These are phyloP conservation scores for Oxystoma pomonae DNA, from an alignment of 2,888 invertebrate genomes.

Conservation along the genomic window DNA sequence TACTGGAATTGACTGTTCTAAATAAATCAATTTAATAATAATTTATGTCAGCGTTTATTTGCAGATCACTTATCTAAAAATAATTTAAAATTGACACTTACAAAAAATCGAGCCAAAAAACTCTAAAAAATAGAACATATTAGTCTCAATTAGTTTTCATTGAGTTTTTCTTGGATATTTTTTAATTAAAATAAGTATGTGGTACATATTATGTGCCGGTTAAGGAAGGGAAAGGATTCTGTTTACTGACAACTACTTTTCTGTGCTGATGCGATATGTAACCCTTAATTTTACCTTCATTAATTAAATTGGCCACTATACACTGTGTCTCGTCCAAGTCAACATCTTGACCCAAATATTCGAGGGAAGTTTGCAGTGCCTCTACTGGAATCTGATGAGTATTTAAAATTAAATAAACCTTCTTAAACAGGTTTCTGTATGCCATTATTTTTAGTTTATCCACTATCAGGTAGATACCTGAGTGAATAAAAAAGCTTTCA, in stretches of 20 bases:
- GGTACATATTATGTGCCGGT: too few species aligned
- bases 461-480: slow-evolving; percentile 95
- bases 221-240: slow-evolving; percentile 88
- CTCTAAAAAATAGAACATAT: too few species aligned
- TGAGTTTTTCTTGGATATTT: too few species aligned
- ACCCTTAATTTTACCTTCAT: slow-evolving; percentile 95
- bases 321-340: slow-evolving; percentile 95
- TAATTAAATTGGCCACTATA: slow-evolving; percentile 94
- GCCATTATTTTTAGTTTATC: slow-evolving; percentile 95
- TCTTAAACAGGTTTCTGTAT: slow-evolving; percentile 93
- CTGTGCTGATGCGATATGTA: slow-evolving; percentile 97
- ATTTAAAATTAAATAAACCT: slow-evolving; percentile 73
- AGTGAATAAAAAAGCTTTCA: slow-evolving; percentile 89
- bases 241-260: slow-evolving; percentile 95
- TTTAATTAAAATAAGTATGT: too few species aligned
- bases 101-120: too few species aligned
- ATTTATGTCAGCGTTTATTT: too few species aligned
- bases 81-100: too few species aligned
- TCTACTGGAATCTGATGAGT: slow-evolving; percentile 87
- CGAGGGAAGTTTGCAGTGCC: slow-evolving; percentile 76
- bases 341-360: slow-evolving; percentile 79
- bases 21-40: too few species aligned
- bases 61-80: too few species aligned
- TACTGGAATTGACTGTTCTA: too few species aligned
- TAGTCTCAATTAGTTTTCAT: too few species aligned